Base-by-base conservation (phyloP, 2,888 invertebrate species). In the Cantharis flavilabris region DNA sequence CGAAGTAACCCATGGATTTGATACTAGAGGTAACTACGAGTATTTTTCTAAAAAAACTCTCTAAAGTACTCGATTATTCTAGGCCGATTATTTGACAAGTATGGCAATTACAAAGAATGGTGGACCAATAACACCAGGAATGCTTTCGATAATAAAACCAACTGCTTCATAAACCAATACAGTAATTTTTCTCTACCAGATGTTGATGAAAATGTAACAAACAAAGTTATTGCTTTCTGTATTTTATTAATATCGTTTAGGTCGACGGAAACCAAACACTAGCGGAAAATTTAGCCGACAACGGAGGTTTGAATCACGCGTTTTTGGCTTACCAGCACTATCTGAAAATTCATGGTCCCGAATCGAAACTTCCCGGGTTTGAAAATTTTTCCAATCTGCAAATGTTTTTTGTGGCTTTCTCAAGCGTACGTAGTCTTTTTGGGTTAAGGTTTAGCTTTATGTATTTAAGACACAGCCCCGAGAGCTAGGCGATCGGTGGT, bases 111-210 rank as follows among this genome's bases (percentile, higher is more conserved):
- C 83, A 88, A 94, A n/a, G 94, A 95, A 78, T 98, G 97, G 97
- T 98, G 97, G 97, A 93, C 93, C 1, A 94, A 95, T 82, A 89
- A 89, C 65, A 96, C 97, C 0, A 92, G 95, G 69, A 88, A 90
- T 13, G 92, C 93, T 18, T 98, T 96, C 86, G 91, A 93, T 71
- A 92, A 94, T 80, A 92, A 93, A 84, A 93, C 95, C 0, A 89
- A 93, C 79, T 98, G 98, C 86, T 97, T 98, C 85, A 90, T 97
- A 14, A 91, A 95, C 64, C 97, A 98, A 86, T 98, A 97, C 85
- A 92, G 92, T 69, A 88, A 88, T 18, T 95, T 92, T 84, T 92
- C 92, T 81, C 84, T 95, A 23, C 88, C 91, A 0, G 93, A 94
- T 84, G 89, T 94, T 1, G 89, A 90, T 30, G 90, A 91, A 84